Base-by-base conservation (phyloP, 2,888 invertebrate species). In the Saturnia pavonia region DNA sequence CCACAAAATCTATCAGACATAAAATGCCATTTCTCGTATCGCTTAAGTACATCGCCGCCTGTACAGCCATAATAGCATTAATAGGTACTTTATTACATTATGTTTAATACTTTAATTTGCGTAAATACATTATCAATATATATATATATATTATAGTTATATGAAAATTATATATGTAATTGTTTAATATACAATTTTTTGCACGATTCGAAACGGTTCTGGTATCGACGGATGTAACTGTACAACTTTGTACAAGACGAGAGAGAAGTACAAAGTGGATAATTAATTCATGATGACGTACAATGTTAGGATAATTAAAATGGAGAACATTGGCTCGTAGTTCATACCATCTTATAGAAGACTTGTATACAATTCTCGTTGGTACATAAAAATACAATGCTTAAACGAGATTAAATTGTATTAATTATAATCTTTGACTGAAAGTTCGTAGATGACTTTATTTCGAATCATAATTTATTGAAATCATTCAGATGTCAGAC, bases 1-100 rank as follows among this genome's bases (percentile, higher is more conserved):
- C 94, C 94, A 93, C 92, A 93, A 93, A 91, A 89, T 92, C 89
- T 91, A 92, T 90, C 83, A 82, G 89, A 91, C 90, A 91, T 88
- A 86, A 86, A 88, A 91, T 91, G 91, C 79, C 91, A 82, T 86
- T 80, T 87, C 84, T 86, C 85, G 81, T 88, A 88, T 91, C 90
- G 89, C 90, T 90, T 92, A 92, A 91, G 90, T 92, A 92, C 92
- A 89, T 88, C 83, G 89, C 88, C 90, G 57, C 14, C 25, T 14
- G 82, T 84, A 83, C 84, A 83, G 82, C 84, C 90, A 88, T 86
- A 85, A 83, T 88, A 91, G 90, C 88, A 85, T 86, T 87, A 65
- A n/a, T 65, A 89, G 84, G 87, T 91, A 91, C 85, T 86, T 85
- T 85, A 83, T 80, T 85, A 85, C 86, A 88, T 88, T 68, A 87